Evolutionary conservation across 2,888 invertebrate genomes (phyloP).

Genomic region (Sicus ferrugineus): DNA sequence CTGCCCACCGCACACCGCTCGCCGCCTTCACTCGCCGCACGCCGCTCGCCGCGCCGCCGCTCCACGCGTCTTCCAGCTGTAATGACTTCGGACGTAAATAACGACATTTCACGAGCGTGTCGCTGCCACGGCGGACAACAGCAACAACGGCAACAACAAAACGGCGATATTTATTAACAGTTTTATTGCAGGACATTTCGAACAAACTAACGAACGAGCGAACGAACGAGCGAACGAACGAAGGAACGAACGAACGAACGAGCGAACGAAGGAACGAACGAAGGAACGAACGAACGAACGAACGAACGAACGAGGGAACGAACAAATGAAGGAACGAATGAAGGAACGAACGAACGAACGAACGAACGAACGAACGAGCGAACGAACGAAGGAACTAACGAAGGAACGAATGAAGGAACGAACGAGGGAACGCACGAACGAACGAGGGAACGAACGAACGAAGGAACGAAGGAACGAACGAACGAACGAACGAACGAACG

Average conservation of each 20-base stretch:
- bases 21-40: too few species aligned
- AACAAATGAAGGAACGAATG: too few species aligned
- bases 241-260: not conserved
- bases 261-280: not conserved
- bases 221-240: not conserved
- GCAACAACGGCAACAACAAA: conserved; percentile 19
- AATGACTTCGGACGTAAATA: conserved; percentile 26
- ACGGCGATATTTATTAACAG: conserved; percentile 25
- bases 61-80: not conserved
- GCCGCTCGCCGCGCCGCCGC: not conserved
- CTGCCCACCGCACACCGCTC: not conserved
- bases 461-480: not conserved
- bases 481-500: too few species aligned
- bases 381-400: not conserved
- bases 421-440: not conserved
- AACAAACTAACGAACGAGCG: conserved; percentile 19
- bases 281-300: not conserved
- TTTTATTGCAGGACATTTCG: conserved; percentile 30
- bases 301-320: too few species aligned
- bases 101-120: conserved; percentile 22
- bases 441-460: too few species aligned
- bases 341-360: not conserved
- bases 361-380: not conserved
- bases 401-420: conserved; percentile 9
- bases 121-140: not conserved